Percentiles rank a stretch among this genome's conserved stretches.
phyloP scores from a whole-genome alignment of 2,888 invertebrate genomes.

The Orthonevra nobilis region DNA sequence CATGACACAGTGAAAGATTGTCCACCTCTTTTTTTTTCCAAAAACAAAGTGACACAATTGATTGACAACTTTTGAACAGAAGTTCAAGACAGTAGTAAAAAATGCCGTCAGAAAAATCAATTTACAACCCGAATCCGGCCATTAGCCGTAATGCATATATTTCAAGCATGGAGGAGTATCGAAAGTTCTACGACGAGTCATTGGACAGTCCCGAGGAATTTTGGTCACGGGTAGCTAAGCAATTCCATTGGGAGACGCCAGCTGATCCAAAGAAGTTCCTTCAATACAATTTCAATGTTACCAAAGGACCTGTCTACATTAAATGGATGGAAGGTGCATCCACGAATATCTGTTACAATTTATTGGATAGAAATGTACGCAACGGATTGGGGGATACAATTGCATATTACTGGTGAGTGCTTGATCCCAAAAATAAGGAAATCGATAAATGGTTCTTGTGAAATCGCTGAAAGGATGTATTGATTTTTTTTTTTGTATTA shows the following conservation, averaged over 20 bases:
- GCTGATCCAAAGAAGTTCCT: conserved; percentile 88
- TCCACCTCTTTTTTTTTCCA: conserved; percentile 8
- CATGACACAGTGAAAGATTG: conserved; percentile 41
- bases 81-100: conserved; percentile 64
- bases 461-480: conserved; percentile 16
- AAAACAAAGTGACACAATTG: conserved; percentile 23
- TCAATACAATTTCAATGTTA: conserved; percentile 94
- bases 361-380: conserved; percentile 94
- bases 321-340: conserved; percentile 97
- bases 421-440: neutral
- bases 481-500: conserved; percentile 22
- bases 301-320: conserved; percentile 93
- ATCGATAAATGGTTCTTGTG: conserved; percentile 4
- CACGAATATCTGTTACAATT: conserved; percentile 97
- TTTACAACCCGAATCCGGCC: conserved; percentile 83
- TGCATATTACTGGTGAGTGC: conserved; percentile 95
- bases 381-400: conserved; percentile 94
- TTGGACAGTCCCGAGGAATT: conserved; percentile 93
- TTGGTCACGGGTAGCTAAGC: conserved; percentile 95
- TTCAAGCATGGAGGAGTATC: conserved; percentile 88
- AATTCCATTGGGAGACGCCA: conserved; percentile 95
- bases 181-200: conserved; percentile 91
- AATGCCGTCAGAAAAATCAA: conserved; percentile 83
- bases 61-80: conserved; percentile 1
- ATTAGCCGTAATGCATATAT: conserved; percentile 84